Evolutionary conservation across 2,113 vertebrate genomes (phyloP).

Genomic region (Hydrochoerus hydrochaeris): DNA sequence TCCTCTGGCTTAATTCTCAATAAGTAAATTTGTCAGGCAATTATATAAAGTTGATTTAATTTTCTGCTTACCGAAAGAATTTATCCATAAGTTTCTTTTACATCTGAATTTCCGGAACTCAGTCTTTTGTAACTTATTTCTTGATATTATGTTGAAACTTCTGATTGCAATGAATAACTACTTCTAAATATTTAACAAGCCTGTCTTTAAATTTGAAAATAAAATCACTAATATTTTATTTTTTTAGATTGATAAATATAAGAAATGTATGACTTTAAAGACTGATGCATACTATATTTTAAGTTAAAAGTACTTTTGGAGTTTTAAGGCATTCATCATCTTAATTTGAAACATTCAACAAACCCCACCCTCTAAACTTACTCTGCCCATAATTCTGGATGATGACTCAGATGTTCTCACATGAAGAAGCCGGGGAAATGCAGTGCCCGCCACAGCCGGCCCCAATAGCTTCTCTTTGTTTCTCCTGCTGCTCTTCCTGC

Average conservation of each 20-base stretch:
- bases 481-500: slow-evolving; percentile 38
- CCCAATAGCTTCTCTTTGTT: neutral
- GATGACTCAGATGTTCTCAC: neutral
- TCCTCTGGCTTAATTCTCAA: slow-evolving; percentile 72
- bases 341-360: slow-evolving; percentile 31
- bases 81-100: slow-evolving; percentile 41
- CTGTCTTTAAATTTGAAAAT: neutral
- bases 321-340: slow-evolving; percentile 18
- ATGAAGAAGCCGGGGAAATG: neutral
- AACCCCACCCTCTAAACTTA: neutral
- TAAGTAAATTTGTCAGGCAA: slow-evolving; percentile 76
- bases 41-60: slow-evolving; percentile 76
- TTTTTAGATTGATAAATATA: slow-evolving; percentile 6
- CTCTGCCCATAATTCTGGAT: neutral
- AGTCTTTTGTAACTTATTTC: neutral
- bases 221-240: slow-evolving; percentile 16
- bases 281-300: neutral
- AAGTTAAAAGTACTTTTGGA: neutral
- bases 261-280: neutral
- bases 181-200: neutral
- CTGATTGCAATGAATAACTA: neutral
- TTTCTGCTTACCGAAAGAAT: slow-evolving; percentile 66
- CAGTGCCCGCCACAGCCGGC: neutral
- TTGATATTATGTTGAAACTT: slow-evolving; percentile 22
- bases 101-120: slow-evolving; percentile 60